phyloP scores from a whole-genome alignment of 2,888 invertebrate genomes.

The Lepetodrilus schrolli region DNA sequence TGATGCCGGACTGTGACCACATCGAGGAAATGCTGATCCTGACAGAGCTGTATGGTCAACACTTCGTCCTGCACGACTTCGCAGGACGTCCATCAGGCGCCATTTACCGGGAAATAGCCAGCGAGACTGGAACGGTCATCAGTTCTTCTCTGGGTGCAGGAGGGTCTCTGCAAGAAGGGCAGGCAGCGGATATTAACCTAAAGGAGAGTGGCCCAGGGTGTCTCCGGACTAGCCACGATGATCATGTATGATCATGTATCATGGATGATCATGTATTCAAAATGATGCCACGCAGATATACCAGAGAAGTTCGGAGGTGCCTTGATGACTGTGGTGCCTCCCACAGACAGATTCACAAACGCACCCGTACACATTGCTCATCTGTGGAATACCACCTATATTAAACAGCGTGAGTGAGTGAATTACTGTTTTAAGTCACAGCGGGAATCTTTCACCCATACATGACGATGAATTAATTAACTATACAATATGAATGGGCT shows the following conservation, averaged over 20 bases:
- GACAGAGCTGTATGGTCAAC: background rate
- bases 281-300: background rate
- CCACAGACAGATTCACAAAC: background rate
- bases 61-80: background rate
- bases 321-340: background rate
- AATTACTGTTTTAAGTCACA: too few species aligned
- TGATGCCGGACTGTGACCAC: conserved; percentile 4
- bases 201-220: background rate
- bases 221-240: background rate
- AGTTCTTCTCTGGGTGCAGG: background rate
- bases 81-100: conserved; percentile 12
- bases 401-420: too few species aligned
- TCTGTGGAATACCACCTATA: background rate
- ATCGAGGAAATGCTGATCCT: conserved; percentile 16
- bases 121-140: background rate
- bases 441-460: too few species aligned
- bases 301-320: background rate
- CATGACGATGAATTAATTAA: too few species aligned
- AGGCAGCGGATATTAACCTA: conserved; percentile 1
- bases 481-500: too few species aligned
- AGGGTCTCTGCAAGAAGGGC: background rate
- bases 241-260: too few species aligned
- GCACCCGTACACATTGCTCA: background rate
- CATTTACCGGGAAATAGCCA: background rate
- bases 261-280: conserved; percentile 8